These are phyloP conservation scores for Ceyx melanurus DNA, from an alignment of 2,113 vertebrate species.

Conservation along the genomic window DNA sequence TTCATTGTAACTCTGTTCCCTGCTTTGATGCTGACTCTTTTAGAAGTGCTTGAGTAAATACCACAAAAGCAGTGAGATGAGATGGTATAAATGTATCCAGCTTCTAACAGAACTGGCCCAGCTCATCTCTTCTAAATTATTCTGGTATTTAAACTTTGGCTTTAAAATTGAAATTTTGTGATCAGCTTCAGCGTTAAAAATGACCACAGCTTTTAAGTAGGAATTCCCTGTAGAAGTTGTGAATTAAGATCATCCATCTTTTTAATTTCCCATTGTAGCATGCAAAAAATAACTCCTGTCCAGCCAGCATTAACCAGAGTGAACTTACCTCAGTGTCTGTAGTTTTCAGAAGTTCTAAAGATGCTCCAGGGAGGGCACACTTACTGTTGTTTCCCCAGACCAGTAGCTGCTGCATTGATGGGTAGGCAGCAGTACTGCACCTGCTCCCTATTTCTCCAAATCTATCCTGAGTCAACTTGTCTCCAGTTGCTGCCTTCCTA, in stretches of 20 bases:
- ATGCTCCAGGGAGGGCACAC: neutral
- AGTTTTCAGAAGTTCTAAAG: neutral
- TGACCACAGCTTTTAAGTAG: neutral
- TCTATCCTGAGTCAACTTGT: neutral
- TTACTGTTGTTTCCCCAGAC: neutral
- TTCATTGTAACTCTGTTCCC: neutral
- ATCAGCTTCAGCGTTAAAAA: neutral
- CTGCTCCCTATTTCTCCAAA: neutral
- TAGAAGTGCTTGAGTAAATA: conserved; percentile 22
- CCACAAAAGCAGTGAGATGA: neutral
- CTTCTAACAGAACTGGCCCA: neutral
- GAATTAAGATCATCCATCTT: neutral
- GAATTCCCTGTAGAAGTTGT: neutral
- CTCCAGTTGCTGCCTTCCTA: neutral
- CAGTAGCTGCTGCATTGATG: neutral
- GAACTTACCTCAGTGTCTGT: neutral
- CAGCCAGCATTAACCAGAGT: neutral
- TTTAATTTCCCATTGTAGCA: neutral
- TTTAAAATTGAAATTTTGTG: neutral
- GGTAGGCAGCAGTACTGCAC: neutral
- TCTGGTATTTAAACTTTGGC: neutral
- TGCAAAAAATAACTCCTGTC: neutral
- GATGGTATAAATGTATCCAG: neutral
- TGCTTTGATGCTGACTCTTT: conserved; percentile 1
- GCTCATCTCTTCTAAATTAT: neutral